Evolutionary conservation across 2,113 vertebrate genomes (phyloP), one percentile per base, ranked within the genome.

Genomic region (Thalassarche chlororhynchos): DNA sequence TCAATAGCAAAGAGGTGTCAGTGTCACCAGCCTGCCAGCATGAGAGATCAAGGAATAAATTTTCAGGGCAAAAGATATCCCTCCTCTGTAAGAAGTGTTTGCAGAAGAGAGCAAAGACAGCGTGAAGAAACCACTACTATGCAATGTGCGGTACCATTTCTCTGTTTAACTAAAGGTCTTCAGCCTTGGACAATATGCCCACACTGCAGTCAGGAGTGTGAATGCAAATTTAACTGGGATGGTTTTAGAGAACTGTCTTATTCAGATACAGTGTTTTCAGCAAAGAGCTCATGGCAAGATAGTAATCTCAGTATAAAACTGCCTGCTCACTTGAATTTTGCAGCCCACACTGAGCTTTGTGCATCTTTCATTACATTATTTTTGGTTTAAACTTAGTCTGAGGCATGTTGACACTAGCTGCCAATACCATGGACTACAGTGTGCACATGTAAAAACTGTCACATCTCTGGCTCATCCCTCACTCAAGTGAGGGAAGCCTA

Each of bases 41-140:
- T 14, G 55, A 86, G 54, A 96, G 89, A 96, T 96, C 91, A 97
- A 97, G 91, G 93, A 97, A 86, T 97, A 96, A 79, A 95, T 97
- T 94, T 94, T 83, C 61, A 85, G 84, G 84, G 94, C 54, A 91
- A 92, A 96, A 95, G 95, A 84, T 97, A 95, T 54, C 81, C 84
- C 57, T 92, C 7, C 19, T 91, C 77, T 89, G 42, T 89, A 42
- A 96, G 89, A 93, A 49, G 77, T 79, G 72, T 89, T 92, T 95
- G 84, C 58, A 69, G 86, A 91, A 78, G 51, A 47, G 55, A 75
- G 85, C 52, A 81, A 79, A 86, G 52, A 77, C 52, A 94, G 57
- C 9, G 0, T 36, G 86, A 78, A 88, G 68, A 97, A 91, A 84
- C 52, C 65, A 79, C 9, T 3, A 32, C 60, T 84, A 0, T 47